phyloP scores from a whole-genome alignment of 2,113 vertebrate species.

The Mustelus asterias region DNA sequence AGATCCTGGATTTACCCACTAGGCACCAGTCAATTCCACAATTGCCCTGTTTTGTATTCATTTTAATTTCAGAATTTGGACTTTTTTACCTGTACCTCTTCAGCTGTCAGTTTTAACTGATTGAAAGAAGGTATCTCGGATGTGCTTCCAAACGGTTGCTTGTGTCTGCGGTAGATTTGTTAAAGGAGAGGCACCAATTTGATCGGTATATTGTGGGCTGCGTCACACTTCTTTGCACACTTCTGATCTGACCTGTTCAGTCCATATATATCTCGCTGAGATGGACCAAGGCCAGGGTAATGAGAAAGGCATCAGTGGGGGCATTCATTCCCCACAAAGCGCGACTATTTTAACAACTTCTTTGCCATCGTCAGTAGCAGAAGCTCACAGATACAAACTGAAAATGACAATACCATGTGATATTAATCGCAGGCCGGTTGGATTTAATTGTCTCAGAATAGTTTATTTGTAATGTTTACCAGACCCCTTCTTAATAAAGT shows the following conservation, averaged over 20 bases:
- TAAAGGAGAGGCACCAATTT: not conserved
- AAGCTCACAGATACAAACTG: not conserved
- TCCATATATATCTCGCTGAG: slow-evolving; percentile 30
- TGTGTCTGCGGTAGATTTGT: not conserved
- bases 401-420: not conserved
- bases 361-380: not conserved
- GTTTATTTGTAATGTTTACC: not conserved
- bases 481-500: slow-evolving; percentile 14
- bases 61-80: not conserved
- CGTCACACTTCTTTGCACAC: slow-evolving; percentile 5
- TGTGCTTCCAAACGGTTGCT: not conserved
- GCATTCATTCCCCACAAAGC: not conserved
- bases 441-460: not conserved
- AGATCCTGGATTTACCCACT: not conserved
- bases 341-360: not conserved
- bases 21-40: too few species aligned
- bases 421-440: not conserved
- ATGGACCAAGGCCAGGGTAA: not conserved
- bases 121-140: not conserved
- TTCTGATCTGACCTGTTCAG: slow-evolving; percentile 16
- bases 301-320: not conserved
- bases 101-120: not conserved
- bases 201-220: not conserved
- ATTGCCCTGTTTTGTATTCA: not conserved
- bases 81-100: not conserved